Evolutionary conservation across 2,797 vertebrate genomes (phyloP).

Genomic region (Gymnoscopelus microlampas): DNA sequence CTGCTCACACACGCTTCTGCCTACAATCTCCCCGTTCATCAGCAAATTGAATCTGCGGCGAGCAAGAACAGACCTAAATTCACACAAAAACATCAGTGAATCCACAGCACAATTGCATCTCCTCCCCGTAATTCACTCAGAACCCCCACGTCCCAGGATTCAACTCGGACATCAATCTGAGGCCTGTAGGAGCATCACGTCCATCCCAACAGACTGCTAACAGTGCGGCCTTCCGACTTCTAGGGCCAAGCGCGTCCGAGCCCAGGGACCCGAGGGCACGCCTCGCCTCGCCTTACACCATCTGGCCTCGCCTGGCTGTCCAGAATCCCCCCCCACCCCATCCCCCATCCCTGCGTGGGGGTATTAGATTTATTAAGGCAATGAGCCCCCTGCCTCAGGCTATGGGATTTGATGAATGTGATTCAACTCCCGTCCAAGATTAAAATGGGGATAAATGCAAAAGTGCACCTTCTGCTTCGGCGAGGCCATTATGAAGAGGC

Average conservation of each 20-base stretch:
- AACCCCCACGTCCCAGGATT: slow-evolving; percentile 27
- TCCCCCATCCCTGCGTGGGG: slow-evolving; percentile 60
- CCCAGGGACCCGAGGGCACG: slow-evolving; percentile 59
- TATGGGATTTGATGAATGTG: slow-evolving; percentile 79
- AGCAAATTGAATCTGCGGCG: slow-evolving; percentile 22
- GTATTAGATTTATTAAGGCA: slow-evolving; percentile 80
- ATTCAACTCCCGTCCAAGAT: slow-evolving; percentile 76
- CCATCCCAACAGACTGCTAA: slow-evolving; percentile 45
- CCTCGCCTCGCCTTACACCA: slow-evolving; percentile 70
- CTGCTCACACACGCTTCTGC: slow-evolving; percentile 9
- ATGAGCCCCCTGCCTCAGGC: slow-evolving; percentile 75
- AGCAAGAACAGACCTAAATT: neutral
- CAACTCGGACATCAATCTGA: slow-evolving; percentile 46
- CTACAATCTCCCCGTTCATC: slow-evolving; percentile 24
- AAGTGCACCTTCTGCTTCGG: slow-evolving; percentile 71
- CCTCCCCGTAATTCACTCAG: slow-evolving; percentile 41
- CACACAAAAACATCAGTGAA: slow-evolving; percentile 27
- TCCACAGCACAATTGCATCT: slow-evolving; percentile 45
- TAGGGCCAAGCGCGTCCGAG: slow-evolving; percentile 59
- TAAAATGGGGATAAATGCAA: slow-evolving; percentile 77
- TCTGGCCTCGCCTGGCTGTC: slow-evolving; percentile 73
- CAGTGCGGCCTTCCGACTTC: slow-evolving; percentile 44
- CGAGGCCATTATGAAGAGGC: slow-evolving; percentile 43
- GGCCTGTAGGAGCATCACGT: slow-evolving; percentile 53
- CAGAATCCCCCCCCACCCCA: slow-evolving; percentile 18